A percentile compares a stretch with the other conserved stretches of the same genome.
Evolutionary conservation across 2,113 vertebrate species (phyloP).

Genomic region (Rhinoderma darwinii): DNA sequence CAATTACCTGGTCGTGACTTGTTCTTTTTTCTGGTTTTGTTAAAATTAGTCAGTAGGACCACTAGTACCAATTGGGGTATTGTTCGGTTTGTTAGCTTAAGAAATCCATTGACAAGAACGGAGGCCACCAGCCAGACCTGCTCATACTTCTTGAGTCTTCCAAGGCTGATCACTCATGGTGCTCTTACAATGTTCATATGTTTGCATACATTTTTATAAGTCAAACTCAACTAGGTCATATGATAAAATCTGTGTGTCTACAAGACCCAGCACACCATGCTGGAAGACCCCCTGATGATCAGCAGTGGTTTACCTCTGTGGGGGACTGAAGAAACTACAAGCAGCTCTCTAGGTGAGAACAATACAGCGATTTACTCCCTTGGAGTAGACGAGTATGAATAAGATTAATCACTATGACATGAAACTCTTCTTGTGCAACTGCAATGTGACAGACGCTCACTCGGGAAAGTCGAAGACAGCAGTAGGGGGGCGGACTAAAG

Average conservation of each 20-base stretch:
- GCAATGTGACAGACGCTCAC: not conserved
- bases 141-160: not conserved
- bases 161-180: not conserved
- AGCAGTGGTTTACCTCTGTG: not conserved
- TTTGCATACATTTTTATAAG: not conserved
- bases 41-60: too few species aligned
- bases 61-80: too few species aligned
- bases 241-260: not conserved
- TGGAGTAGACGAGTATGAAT: not conserved
- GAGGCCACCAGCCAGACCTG: too few species aligned
- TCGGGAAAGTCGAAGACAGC: not conserved
- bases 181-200: not conserved
- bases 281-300: not conserved
- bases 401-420: conserved; percentile 34
- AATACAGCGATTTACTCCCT: not conserved
- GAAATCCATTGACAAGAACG: too few species aligned
- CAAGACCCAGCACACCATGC: not conserved
- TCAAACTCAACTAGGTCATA: not conserved
- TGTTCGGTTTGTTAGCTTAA: too few species aligned
- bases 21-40: too few species aligned
- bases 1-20: too few species aligned
- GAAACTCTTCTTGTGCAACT: conserved; percentile 2
- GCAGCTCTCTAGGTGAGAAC: not conserved
- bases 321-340: not conserved
- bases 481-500: not conserved